Conservation (phyloP, 2,113 vertebrate genomes). For the Elaphurus davidianus region DNA sequence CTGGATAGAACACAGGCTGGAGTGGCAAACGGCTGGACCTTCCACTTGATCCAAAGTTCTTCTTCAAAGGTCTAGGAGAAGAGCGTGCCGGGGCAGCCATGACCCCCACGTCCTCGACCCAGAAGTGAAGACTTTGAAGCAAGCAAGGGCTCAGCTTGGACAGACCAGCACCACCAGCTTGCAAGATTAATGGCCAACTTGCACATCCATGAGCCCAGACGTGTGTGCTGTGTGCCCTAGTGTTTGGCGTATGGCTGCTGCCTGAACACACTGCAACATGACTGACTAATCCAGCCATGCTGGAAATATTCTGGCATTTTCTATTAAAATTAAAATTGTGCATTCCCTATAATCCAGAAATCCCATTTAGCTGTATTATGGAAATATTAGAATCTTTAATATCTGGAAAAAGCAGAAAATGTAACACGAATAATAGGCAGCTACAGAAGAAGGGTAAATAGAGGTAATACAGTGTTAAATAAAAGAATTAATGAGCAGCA, state of each 20-base stretch:
- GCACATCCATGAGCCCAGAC: accelerated
- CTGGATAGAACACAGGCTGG: too few relatives aligned
- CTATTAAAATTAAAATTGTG: not conserved
- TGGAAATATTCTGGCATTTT: not conserved
- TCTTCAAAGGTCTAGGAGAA: not conserved
- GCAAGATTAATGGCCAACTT: not conserved
- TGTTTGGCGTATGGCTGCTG: accelerated
- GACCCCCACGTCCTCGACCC: not conserved
- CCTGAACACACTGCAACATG: accelerated
- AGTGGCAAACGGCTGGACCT: accelerated
- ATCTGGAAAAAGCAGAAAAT: not conserved
- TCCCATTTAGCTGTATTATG: not conserved
- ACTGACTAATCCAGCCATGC: accelerated
- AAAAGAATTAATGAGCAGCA: accelerated
- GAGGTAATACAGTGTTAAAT: not conserved
- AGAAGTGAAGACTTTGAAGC: too few relatives aligned
- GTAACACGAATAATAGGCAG: not conserved
- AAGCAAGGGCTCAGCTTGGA: not conserved
- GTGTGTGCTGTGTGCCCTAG: accelerated
- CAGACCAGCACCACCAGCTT: not conserved
- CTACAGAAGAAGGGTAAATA: not conserved
- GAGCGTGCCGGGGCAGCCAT: accelerated
- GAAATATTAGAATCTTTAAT: not conserved
- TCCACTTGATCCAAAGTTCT: accelerated
- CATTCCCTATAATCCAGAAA: not conserved